Evolutionary conservation across 2,888 invertebrate species (phyloP), one percentile per base, ranked within the genome.

Genomic region (Rosalia funebris): DNA sequence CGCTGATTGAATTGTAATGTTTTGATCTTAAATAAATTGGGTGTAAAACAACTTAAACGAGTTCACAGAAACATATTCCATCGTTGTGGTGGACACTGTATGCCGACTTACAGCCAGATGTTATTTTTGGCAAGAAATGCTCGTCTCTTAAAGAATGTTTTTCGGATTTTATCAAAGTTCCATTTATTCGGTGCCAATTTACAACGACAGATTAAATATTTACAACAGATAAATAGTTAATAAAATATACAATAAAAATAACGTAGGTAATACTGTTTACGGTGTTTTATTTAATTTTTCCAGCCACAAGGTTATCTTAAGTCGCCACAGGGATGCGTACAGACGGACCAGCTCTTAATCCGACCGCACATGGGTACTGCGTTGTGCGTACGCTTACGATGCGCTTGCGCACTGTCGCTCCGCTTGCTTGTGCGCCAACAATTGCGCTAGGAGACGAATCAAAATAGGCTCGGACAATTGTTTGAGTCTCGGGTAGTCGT

Each of bases 161-260:
- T 44, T 16, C 53, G 15, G 14, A 20, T 56, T 60, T 60, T 57
- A 42, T 56, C 31, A 58, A 58, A 62, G 45, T 45, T 59, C 58
- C 58, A 59, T 63, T 56, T 60, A 52, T 63, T 50, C 15, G 42
- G 53, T 53, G 48, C 60, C 57, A 47, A 50, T 55, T 60, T 63
- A 60, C 47, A 53, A 56, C 55, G 55, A 63, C 57, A 57, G 54
- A 48, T 60, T 52, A 57, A 54, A 60, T 63, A 63, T 63, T 57
- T 60, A 63, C 63, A 63, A 58, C 57, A 54, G 57, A 57, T 57
- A 57, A 45, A 56, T 44, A 37, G 37, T 52, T 31, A 44, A 58
- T 55, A 57, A 57, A 60, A 57, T 57, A 48, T 48, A 45, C 57
- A 47, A 60, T 31, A 52, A 31, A 60, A 53, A 56, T 57, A 53